Percentiles rank a stretch among this genome's conserved stretches.
These are phyloP conservation scores for Gobiocypris rarus DNA, from an alignment of 2,113 vertebrate genomes.

Conservation along the genomic window DNA sequence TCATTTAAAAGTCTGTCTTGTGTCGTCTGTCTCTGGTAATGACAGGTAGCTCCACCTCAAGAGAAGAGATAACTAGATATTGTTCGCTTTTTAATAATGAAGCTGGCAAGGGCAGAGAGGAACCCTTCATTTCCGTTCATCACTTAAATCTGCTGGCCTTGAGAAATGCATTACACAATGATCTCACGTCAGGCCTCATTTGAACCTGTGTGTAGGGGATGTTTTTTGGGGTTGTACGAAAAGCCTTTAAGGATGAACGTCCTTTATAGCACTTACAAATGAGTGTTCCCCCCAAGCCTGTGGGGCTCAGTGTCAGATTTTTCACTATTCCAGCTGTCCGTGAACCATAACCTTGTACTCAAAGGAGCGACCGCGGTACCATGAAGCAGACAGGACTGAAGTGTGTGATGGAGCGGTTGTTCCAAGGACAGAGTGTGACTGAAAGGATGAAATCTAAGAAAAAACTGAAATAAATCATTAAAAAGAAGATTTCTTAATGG, in stretches of 20 bases:
- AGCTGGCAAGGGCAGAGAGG: background rate
- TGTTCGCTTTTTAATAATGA: constrained; percentile 5
- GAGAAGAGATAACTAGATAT: background rate
- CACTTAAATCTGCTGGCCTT: constrained; percentile 23
- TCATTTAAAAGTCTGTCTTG: background rate
- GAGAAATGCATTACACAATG: constrained; percentile 21
- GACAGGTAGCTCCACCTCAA: constrained; percentile 2
- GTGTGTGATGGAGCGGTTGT: constrained; percentile 44
- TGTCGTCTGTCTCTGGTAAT: background rate
- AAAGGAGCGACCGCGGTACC: constrained; percentile 30
- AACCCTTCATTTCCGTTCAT: constrained; percentile 1
- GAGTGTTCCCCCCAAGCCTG: background rate
- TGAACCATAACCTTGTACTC: constrained; percentile 50
- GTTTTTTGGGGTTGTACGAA: background rate
- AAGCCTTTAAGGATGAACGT: constrained; percentile 25
- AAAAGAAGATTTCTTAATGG: constrained; percentile 68
- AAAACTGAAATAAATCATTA: constrained; percentile 54
- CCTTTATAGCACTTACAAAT: constrained; percentile 25
- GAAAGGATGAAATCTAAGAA: constrained; percentile 61
- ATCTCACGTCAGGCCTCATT: background rate
- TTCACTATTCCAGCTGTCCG: constrained; percentile 39
- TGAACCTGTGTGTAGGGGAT: background rate
- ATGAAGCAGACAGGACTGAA: constrained; percentile 19
- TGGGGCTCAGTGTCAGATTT: background rate
- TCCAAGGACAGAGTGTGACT: constrained; percentile 59